Conservation (phyloP, 2,113 vertebrate species). For the Phyllostomus discolor region DNA sequence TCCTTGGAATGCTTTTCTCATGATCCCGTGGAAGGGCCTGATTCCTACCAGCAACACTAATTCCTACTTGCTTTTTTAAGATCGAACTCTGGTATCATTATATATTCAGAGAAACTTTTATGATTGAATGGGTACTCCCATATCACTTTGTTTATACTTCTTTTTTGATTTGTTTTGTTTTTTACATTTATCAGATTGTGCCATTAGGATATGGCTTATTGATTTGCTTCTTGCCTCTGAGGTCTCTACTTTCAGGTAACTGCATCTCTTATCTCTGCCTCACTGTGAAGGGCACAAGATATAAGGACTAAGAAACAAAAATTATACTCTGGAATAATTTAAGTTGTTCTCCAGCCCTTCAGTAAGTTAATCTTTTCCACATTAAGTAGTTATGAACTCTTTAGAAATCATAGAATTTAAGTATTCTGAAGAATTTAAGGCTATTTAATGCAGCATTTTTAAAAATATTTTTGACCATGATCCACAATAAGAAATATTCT, state of each 20-base stretch:
- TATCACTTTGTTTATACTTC: not conserved
- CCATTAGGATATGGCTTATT: not conserved
- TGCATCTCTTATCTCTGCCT: not conserved
- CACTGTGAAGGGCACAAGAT: not conserved
- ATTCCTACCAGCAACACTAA: not conserved
- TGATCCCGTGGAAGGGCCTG: no score
- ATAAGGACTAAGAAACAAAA: not conserved
- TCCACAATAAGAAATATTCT: not conserved
- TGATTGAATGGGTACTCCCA: not conserved
- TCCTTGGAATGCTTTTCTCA: no score
- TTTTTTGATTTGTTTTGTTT: not conserved
- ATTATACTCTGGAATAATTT: not conserved
- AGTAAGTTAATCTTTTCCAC: not conserved
- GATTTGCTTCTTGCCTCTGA: not conserved
- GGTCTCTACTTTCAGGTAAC: not conserved
- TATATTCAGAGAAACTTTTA: not conserved
- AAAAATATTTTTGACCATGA: constrained; percentile 7
- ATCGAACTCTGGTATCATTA: not conserved
- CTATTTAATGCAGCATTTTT: not conserved
- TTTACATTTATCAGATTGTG: not conserved
- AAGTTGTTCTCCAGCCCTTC: not conserved
- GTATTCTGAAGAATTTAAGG: not conserved
- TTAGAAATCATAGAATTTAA: not conserved
- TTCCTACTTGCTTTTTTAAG: not conserved
- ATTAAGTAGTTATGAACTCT: not conserved